phyloP scores from a whole-genome alignment of 2,888 invertebrate species.

The Phania funesta region DNA sequence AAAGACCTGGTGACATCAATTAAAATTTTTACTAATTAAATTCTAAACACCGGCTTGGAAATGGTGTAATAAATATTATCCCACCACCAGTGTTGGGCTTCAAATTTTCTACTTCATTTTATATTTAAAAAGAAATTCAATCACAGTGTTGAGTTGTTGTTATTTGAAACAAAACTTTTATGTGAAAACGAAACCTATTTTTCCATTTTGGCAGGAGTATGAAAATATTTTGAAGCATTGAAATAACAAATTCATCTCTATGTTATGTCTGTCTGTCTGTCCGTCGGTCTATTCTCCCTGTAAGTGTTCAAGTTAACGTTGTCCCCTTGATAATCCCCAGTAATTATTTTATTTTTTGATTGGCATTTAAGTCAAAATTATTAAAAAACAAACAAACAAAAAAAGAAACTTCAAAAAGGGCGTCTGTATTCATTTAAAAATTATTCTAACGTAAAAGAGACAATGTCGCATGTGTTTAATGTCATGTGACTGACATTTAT shows the following conservation, averaged over 20 bases:
- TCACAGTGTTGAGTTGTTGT: slow-evolving; percentile 31
- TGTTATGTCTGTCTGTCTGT: background rate
- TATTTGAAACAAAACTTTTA: slow-evolving; percentile 9
- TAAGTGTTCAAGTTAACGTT: background rate
- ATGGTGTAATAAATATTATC: slow-evolving; percentile 3
- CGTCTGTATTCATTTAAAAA: slow-evolving; percentile 38
- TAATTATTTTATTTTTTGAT: slow-evolving; percentile 64
- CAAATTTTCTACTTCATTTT: background rate
- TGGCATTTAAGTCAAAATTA: slow-evolving; percentile 61
- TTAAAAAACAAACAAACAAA: slow-evolving; percentile 39
- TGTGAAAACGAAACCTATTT: background rate
- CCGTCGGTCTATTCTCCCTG: background rate
- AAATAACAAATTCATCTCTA: slow-evolving; percentile 10
- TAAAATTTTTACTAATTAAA: too few relatives aligned
- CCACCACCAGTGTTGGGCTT: background rate
- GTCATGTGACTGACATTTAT: slow-evolving; percentile 70
- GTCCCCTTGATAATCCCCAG: slow-evolving; percentile 37
- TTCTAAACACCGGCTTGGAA: background rate
- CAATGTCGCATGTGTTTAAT: slow-evolving; percentile 62
- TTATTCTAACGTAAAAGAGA: slow-evolving; percentile 46
- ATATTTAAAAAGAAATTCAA: slow-evolving; percentile 43
- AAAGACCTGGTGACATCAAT: too few relatives aligned
- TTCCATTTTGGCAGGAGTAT: slow-evolving; percentile 5
- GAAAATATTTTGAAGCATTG: slow-evolving; percentile 31
- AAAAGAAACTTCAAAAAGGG: slow-evolving; percentile 12